phyloP scores from a whole-genome alignment of 2,888 invertebrate genomes.

The Drosophila kuntzei region DNA sequence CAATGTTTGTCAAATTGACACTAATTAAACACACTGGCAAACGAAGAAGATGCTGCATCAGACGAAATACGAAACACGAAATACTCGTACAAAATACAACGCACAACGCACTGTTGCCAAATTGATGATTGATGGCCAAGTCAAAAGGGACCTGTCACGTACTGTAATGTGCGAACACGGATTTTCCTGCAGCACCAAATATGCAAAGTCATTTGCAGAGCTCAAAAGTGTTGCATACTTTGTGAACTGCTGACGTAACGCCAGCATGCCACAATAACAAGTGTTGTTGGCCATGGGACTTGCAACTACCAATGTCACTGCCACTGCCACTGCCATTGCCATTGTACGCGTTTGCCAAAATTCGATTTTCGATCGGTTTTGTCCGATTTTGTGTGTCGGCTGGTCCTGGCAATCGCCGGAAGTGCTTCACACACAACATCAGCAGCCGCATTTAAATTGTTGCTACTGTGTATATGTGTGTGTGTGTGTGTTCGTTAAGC shows the following conservation, averaged over 20 bases:
- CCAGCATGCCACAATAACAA: conserved; percentile 25
- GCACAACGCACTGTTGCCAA: conserved; percentile 22
- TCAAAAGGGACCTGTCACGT: conserved; percentile 36
- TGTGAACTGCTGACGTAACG: conserved; percentile 3
- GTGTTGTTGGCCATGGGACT: conserved; percentile 29
- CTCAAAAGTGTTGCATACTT: conserved; percentile 60
- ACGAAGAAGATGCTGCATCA: conserved; percentile 52
- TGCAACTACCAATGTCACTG: conserved; percentile 65
- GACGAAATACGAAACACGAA: conserved; percentile 11
- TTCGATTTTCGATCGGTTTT: conserved; percentile 71
- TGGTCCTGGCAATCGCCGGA: conserved; percentile 27
- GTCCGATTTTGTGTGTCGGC: conserved; percentile 34
- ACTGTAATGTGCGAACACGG: conserved; percentile 27
- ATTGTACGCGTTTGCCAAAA: conserved; percentile 60
- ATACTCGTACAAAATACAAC: not conserved
- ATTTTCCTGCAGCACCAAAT: conserved; percentile 32
- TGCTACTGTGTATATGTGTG: conserved; percentile 8
- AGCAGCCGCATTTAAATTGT: conserved; percentile 33
- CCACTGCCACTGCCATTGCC: conserved; percentile 66
- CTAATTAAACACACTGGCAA: conserved; percentile 58
- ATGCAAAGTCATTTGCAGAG: conserved; percentile 55
- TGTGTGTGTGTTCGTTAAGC: conserved; percentile 36
- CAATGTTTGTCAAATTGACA: conserved; percentile 70
- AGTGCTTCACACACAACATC: conserved; percentile 28
- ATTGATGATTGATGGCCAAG: conserved; percentile 64